phyloP scores from a whole-genome alignment of 2,888 invertebrate species.

The Apoda limacodes region DNA sequence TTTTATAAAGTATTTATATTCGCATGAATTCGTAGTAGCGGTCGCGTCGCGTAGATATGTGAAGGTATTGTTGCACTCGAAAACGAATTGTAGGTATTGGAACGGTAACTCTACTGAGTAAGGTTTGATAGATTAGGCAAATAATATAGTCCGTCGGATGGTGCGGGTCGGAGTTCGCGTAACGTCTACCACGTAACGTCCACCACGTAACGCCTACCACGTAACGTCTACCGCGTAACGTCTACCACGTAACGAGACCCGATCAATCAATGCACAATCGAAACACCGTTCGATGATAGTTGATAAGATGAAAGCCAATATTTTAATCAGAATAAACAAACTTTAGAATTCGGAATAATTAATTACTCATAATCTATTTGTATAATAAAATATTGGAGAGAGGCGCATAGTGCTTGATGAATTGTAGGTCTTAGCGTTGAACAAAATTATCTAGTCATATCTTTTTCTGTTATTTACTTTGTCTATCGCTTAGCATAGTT shows the following conservation, averaged over 20 bases:
- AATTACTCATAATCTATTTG: conserved; percentile 62
- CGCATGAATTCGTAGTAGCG: conserved; percentile 44
- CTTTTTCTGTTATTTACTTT: conserved; percentile 59
- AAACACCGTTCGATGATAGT: conserved; percentile 46
- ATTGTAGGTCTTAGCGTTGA: conserved; percentile 61
- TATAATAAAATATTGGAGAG: conserved; percentile 64
- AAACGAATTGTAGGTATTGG: conserved; percentile 30
- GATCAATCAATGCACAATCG: too few relatives aligned
- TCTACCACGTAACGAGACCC: conserved; percentile 12
- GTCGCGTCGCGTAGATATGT: conserved; percentile 40
- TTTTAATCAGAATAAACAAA: conserved; percentile 61
- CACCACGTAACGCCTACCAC: conserved; percentile 9
- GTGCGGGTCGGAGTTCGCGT: conserved; percentile 19
- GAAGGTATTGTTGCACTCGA: conserved; percentile 33
- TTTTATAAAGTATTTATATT: conserved; percentile 57
- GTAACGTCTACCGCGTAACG: conserved; percentile 5
- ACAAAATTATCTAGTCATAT: conserved; percentile 68
- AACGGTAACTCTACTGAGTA: conserved; percentile 30
- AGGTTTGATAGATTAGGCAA: conserved; percentile 32
- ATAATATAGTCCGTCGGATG: conserved; percentile 36
- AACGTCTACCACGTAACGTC: conserved; percentile 15
- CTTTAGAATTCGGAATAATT: conserved; percentile 60
- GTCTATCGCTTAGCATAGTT: conserved; percentile 68
- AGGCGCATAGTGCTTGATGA: conserved; percentile 69
- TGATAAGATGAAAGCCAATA: conserved; percentile 66